phyloP scores from a whole-genome alignment of 1,140 invertebrate genomes.

The Eupristina koningsbergeri region DNA sequence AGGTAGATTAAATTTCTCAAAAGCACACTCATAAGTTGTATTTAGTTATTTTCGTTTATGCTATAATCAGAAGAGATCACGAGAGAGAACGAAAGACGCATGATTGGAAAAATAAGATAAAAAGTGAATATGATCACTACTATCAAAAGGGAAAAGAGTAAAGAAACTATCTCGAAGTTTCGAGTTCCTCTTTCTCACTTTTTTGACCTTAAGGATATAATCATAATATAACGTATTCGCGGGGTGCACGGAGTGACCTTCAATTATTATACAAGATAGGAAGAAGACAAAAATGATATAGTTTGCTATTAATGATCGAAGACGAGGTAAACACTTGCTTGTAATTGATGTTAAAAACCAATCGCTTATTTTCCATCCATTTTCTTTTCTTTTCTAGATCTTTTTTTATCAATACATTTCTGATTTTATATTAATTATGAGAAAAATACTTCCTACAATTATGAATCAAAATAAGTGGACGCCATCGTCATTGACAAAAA shows the following conservation, averaged over 20 bases:
- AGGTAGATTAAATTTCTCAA: not conserved
- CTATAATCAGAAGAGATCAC: not conserved
- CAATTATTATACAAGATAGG: slow-evolving; percentile 43
- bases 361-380: slow-evolving; percentile 18
- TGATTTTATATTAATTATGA: slow-evolving; percentile 47
- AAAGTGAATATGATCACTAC: not conserved
- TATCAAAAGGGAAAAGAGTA: not conserved
- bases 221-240: slow-evolving; percentile 40
- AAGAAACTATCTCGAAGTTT: not conserved
- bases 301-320: slow-evolving; percentile 40
- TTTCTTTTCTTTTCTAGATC: not conserved
- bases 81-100: not conserved
- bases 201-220: slow-evolving; percentile 36
- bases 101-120: not conserved
- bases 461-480: slow-evolving; percentile 27
- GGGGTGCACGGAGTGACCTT: slow-evolving; percentile 32
- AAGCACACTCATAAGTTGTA: not conserved
- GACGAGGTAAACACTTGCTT: not conserved
- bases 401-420: slow-evolving; percentile 48
- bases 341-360: slow-evolving; percentile 11
- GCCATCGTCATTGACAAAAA: not conserved
- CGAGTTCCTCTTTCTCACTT: not conserved
- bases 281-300: slow-evolving; percentile 41
- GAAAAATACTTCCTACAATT: not conserved
- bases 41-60: not conserved